Conservation (phyloP, 2,888 invertebrate species). For the Tachina lurida region DNA sequence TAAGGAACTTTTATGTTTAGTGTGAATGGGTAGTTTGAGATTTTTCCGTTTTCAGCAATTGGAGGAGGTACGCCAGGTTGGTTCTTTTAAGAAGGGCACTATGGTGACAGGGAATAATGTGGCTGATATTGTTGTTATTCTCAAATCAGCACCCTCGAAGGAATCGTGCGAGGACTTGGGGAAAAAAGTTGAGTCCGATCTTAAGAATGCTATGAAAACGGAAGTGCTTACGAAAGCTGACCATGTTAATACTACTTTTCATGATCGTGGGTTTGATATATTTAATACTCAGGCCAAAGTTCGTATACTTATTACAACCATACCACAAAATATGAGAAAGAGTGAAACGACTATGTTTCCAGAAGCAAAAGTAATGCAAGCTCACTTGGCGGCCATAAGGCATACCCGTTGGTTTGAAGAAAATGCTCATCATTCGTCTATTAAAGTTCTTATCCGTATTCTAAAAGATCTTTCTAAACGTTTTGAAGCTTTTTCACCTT, state of each 20-base stretch:
- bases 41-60: constrained; percentile 86
- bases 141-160: constrained; percentile 97
- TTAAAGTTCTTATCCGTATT: constrained; percentile 96
- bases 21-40: not conserved
- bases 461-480: constrained; percentile 95
- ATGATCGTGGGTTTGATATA: constrained; percentile 94
- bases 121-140: constrained; percentile 97
- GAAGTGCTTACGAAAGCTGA: constrained; percentile 86
- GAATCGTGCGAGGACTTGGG: constrained; percentile 97
- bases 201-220: constrained; percentile 89
- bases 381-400: constrained; percentile 95
- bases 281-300: constrained; percentile 93
- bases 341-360: constrained; percentile 93
- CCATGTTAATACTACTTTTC: constrained; percentile 83
- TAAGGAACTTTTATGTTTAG: constrained; percentile 84
- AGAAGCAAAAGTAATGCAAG: constrained; percentile 90
- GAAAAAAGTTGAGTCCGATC: constrained; percentile 92
- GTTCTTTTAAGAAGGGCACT: constrained; percentile 98
- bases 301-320: constrained; percentile 94
- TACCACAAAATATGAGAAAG: constrained; percentile 96
- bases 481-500: constrained; percentile 94
- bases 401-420: constrained; percentile 99
- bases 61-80: constrained; percentile 97
- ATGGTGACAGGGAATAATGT: constrained; percentile 97
- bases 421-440: constrained; percentile 97